Evolutionary conservation across 2,113 vertebrate genomes (phyloP).

Genomic region (Nycticryphes semicollaris): DNA sequence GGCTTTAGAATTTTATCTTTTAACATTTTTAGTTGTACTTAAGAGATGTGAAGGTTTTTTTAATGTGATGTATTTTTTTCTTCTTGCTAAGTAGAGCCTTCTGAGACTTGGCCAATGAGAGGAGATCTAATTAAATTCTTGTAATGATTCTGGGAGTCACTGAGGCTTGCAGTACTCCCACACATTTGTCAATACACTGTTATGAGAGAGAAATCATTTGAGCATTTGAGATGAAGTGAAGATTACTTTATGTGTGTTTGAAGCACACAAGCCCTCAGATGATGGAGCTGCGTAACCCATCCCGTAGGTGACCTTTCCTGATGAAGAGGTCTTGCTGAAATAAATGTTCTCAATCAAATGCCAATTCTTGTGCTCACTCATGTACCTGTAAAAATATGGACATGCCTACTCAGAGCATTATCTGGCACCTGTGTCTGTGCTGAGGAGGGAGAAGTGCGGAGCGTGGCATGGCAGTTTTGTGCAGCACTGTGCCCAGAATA

Average conservation of each 20-base stretch:
- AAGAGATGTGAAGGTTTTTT: neutral
- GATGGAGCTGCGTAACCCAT: neutral
- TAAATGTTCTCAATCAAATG: neutral
- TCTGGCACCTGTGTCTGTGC: neutral
- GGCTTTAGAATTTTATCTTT: neutral
- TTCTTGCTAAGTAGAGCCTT: neutral
- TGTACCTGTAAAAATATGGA: neutral
- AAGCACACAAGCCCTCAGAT: neutral
- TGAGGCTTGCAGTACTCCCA: neutral
- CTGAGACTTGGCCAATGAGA: neutral
- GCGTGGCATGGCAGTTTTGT: neutral
- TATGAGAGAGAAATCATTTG: neutral
- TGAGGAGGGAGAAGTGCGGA: neutral
- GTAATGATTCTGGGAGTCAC: constrained; percentile 6
- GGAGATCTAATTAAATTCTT: constrained; percentile 14
- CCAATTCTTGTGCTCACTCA: neutral
- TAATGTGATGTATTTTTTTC: neutral
- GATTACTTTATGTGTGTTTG: neutral
- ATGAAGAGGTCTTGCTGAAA: neutral
- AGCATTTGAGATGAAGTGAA: neutral
- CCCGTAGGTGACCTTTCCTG: neutral
- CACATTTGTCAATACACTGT: neutral
- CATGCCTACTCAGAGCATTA: neutral
- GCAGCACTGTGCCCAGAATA: neutral
- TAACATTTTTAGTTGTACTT: neutral